A percentile compares a stretch with the other conserved stretches of the same genome.
Conservation (phyloP, 1,140 invertebrate species). For the Ceratosolen solmsi region DNA sequence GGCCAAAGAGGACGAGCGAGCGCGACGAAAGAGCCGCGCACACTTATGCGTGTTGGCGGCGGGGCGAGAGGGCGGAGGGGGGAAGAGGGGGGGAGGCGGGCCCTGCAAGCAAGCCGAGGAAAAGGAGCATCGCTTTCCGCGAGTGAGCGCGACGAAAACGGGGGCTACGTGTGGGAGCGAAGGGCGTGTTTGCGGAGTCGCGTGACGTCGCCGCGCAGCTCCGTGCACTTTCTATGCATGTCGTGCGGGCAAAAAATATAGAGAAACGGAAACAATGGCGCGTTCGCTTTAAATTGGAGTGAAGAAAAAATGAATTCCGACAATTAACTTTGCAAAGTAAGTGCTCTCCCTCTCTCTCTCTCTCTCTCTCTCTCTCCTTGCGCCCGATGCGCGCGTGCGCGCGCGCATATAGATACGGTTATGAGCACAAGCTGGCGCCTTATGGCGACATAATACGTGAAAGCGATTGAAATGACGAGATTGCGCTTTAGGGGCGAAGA, state of each 20-base stretch:
- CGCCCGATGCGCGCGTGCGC: not conserved
- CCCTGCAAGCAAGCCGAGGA: not conserved
- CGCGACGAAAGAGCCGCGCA: not conserved
- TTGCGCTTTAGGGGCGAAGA: not conserved
- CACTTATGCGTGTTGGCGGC: too few species aligned
- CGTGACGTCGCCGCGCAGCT: not conserved
- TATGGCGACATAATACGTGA: slow-evolving; percentile 13
- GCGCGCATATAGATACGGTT: not conserved
- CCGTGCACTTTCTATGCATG: not conserved
- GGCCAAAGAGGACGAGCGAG: not conserved
- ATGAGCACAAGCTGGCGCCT: not conserved
- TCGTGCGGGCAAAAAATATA: not conserved
- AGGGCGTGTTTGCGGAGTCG: not conserved
- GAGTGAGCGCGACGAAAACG: too few species aligned
- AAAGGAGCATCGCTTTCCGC: too few species aligned
- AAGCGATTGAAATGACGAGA: not conserved
- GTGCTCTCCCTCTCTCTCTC: not conserved
- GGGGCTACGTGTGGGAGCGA: not conserved
- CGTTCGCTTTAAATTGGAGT: not conserved
- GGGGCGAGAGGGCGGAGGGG: not conserved
- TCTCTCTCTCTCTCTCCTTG: not conserved
- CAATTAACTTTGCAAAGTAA: slow-evolving; percentile 22
- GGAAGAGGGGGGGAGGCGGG: not conserved
- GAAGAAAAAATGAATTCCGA: slow-evolving; percentile 20
- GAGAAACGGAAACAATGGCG: slow-evolving; percentile 5